These are phyloP conservation scores for Apostichopus californicus DNA, from an alignment of 35 echinoderm and acorn worm species.

Conservation along the genomic window DNA sequence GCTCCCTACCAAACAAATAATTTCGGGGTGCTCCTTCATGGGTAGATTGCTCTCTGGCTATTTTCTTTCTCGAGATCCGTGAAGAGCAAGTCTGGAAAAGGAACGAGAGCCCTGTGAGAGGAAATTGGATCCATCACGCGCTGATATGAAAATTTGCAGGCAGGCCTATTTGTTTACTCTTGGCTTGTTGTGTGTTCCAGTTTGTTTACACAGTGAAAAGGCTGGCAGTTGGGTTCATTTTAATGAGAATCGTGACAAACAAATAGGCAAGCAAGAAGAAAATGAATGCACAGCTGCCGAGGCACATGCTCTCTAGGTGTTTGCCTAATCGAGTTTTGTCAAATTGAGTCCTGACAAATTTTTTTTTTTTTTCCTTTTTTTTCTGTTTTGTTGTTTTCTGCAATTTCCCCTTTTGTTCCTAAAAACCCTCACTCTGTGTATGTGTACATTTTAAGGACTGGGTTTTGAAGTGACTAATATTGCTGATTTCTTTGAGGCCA, in stretches of 20 bases:
- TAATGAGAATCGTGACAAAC: constrained; percentile 55
- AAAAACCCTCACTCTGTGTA: neutral
- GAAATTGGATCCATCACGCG: constrained; percentile 59
- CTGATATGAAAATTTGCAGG: constrained; percentile 62
- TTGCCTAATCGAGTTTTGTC: constrained; percentile 55
- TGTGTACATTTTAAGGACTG: constrained; percentile 21
- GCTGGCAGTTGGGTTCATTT: constrained; percentile 57
- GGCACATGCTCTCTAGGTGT: constrained; percentile 49
- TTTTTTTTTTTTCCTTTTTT: neutral
- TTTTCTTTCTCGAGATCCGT: constrained; percentile 41
- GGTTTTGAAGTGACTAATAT: constrained; percentile 31
- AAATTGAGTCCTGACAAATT: constrained; percentile 18
- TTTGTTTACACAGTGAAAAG: constrained; percentile 59
- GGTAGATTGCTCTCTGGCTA: constrained; percentile 53
- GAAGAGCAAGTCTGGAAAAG: constrained; percentile 21
- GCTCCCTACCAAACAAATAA: constrained; percentile 58
- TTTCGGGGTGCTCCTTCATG: constrained; percentile 39
- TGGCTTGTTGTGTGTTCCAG: constrained; percentile 53
- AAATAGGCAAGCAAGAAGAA: constrained; percentile 25
- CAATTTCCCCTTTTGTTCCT: constrained; percentile 24
- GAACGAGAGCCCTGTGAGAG: constrained; percentile 54
- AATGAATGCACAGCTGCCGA: constrained; percentile 49
- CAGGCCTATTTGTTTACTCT: constrained; percentile 62
- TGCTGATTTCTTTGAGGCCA: constrained; percentile 8
- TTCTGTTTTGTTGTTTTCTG: constrained; percentile 45